Evolutionary conservation across 2,888 invertebrate species (phyloP), one percentile per base, ranked within the genome.

Genomic region (Orchesella flavescens): DNA sequence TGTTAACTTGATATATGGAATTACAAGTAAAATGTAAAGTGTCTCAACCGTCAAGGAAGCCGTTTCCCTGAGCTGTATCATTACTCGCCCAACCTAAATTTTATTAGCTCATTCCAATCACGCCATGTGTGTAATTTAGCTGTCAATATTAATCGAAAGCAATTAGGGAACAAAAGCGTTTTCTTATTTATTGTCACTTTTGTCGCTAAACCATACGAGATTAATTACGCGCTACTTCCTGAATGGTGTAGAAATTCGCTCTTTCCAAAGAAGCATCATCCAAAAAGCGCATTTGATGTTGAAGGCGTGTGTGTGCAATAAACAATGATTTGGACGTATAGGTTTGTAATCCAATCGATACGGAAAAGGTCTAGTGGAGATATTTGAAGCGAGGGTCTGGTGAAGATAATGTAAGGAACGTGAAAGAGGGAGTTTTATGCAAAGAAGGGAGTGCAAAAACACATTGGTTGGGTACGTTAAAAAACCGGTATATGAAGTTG

Each of bases 1-100:
- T 3, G 53, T 66, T 44, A 12, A 10, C 19, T 19, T 74, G 74
- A 74, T 65, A 49, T 74, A 74, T 74, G 74, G 63, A 53, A 57
- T 72, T 57, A 57, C 59, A 19, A 59, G 21, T 17, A 13, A 53
- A 53, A 13, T 53, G 7, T 7, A 10, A 46, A 46, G 7, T 53
- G 13, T 53, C 15, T 53, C 13, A 43, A 72, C 57, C 2, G 53
- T 53, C 15, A 53, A n/a, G 12, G 53, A 53, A 7, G 34, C 2
- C n/a, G 7, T 34, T 7, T 34, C 34, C 34, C 34, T 34, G 34
- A 34, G 34, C 34, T 34, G 34, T 34, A 4, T 4, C 7, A 4
- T 34, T 7, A 2, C 34, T 34, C 34, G 34, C 34, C 34, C 34
- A 34, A 34, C 34, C 34, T 34, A 34, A n/a, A 34, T 34, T 34